Evolutionary conservation across 2,888 invertebrate genomes (phyloP), one percentile per base, ranked within the genome.

Genomic region (Zygothrica quintamaculata): DNA sequence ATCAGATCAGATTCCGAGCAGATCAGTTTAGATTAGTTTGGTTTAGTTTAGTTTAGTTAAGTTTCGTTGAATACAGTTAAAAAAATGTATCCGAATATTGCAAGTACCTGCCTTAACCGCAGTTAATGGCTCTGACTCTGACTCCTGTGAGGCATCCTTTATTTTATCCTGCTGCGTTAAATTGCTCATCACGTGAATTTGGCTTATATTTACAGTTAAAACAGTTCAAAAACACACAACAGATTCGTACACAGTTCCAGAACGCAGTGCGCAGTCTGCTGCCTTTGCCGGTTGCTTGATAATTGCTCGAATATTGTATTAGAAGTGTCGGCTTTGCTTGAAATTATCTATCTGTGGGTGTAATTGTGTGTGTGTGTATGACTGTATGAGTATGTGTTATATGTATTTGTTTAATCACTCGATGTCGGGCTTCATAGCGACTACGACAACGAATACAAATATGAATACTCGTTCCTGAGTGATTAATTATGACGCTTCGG

Each of bases 21-120:
- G 46, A 43, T 51, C 43, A 7, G 5, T n/a, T 26, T 12, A 25
- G 25, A 9, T 25, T n/a, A 39, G 39, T n/a, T 56, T 18, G 11
- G 40, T 37, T 47, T 37, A 9, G 5, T n/a, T 22, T 16, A 12
- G 5, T 9, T 42, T n/a, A n/a, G n/a, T n/a, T n/a, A n/a, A n/a
- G n/a, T n/a, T n/a, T n/a, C n/a, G n/a, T n/a, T n/a, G n/a, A n/a
- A n/a, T n/a, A n/a, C n/a, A n/a, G n/a, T n/a, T n/a, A n/a, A n/a
- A n/a, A n/a, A n/a, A n/a, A n/a, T n/a, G n/a, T n/a, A n/a, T n/a
- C n/a, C n/a, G n/a, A n/a, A n/a, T n/a, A n/a, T n/a, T n/a, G n/a
- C n/a, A 53, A 73, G 77, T 82, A 78, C 78, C 82, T 78, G 78
- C 82, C 78, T 82, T 58, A 56, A 51, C 71, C 78, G 60, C 69